Evolutionary conservation across 2,797 vertebrate genomes (phyloP), one percentile per base, ranked within the genome.

Genomic region (Spondyliosoma cantharus): DNA sequence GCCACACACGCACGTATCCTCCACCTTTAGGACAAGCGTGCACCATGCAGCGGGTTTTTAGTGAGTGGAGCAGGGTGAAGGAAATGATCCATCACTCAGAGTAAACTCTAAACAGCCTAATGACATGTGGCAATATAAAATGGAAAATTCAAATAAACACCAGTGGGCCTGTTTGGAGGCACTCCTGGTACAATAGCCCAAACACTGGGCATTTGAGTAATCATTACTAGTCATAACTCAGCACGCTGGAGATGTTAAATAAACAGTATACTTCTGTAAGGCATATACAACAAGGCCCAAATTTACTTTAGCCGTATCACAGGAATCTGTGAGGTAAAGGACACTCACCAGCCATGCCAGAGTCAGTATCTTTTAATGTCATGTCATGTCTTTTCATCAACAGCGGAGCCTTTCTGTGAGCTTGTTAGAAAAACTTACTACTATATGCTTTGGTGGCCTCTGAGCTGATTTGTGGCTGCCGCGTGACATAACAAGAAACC

Each of bases 111-210:
- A 96, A 96, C 95, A 96, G 87, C 90, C 91, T 80, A 93, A 94
- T 92, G 95, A 95, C 95, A 94, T 71, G 83, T 92, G 91, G 94
- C 94, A 95, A 95, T 95, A 95, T 95, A 96, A 96, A 95, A 95
- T 95, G 93, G 95, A 95, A 95, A 95, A 95, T 94, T 96, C 92
- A 96, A 96, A 96, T 96, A 96, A 96, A 96, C 95, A 96, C 87
- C 87, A 83, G 89, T 6, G 60, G 88, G 91, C 88, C 92, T 95
- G 95, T 95, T 95, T 94, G 93, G 92, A 95, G 92, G 93, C 94
- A 93, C 89, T 88, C 79, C 85, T 93, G 91, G 91, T 95, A 95
- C 93, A 94, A 93, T 90, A 93, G 91, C 93, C 93, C 93, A 94
- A 94, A 93, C 91, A 93, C 89, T 81, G 93, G 93, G 93, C 93